These are phyloP conservation scores for Plectus sambesii DNA, from an alignment of 1,140 invertebrate genomes.

Conservation along the genomic window DNA sequence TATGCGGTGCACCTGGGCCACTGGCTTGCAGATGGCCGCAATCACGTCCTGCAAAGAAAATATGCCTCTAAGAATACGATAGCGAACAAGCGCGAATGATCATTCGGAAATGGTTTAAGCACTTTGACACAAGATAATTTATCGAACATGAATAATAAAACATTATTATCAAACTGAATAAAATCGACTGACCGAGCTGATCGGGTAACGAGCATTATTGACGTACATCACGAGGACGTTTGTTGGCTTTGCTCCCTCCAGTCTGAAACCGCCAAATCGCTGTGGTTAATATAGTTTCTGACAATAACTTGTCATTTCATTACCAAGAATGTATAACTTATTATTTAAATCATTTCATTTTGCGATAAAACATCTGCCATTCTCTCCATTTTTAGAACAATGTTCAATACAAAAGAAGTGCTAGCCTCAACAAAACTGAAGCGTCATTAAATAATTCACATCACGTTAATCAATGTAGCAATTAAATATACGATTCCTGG, in stretches of 20 bases:
- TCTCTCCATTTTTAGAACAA: neutral
- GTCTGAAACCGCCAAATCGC: neutral
- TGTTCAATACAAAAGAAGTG: too few relatives aligned
- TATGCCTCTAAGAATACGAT: slow-evolving; percentile 38
- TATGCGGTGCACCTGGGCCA: slow-evolving; percentile 87
- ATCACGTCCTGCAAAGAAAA: slow-evolving; percentile 73
- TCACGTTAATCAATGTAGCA: too few relatives aligned
- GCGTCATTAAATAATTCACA: too few relatives aligned
- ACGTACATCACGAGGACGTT: neutral
- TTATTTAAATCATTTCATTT: too few relatives aligned
- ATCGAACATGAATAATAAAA: neutral
- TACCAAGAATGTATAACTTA: too few relatives aligned
- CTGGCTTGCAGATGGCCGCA: slow-evolving; percentile 82
- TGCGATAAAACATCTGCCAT: too few relatives aligned
- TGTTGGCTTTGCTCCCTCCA: neutral
- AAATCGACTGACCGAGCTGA: neutral
- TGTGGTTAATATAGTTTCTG: too few relatives aligned
- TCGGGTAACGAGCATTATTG: neutral
- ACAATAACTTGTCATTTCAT: too few relatives aligned
- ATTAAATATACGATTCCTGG: too few relatives aligned
- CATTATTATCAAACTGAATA: neutral
- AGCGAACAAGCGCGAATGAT: neutral
- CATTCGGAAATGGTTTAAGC: too few relatives aligned
- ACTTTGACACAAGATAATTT: too few relatives aligned
- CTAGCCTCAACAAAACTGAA: too few relatives aligned